Evolutionary conservation across 1,140 invertebrate species (phyloP), one percentile per base, ranked within the genome.

Genomic region (Pentalonia nigronervosa): DNA sequence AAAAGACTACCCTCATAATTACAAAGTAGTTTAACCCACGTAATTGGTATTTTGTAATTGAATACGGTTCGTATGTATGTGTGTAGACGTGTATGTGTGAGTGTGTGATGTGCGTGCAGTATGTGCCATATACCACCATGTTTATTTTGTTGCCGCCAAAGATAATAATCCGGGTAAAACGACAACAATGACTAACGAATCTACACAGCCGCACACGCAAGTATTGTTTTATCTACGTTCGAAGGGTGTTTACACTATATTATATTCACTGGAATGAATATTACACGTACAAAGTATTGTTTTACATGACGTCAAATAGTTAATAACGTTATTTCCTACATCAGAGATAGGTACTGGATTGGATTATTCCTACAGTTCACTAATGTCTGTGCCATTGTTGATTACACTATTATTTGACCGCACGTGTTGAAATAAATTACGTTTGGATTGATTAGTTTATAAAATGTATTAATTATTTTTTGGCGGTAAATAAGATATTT

Each of bases 111-210:
- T 53, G 50, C 9, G 23, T 8, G 9, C 9, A 25, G 41, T 83
- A 34, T 83, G 81, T 83, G 23, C 36, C 45, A 86, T 48, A 21
- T 88, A 88, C 86, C 25, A 30, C 47, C 45, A 48, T 48, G 86
- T 88, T 34, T 50, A 88, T 88, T 88, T 21, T 88, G 25, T 88
- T 88, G 47, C 47, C 30, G 86, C 30, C 30, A 88, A 34, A 21
- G 86, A 88, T 34, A 88, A 88, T 50, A 88, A 86, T 88, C 86
- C 47, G 47, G 45, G 86, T 48, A 50, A 88, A 47, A 45, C 45
- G 41, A 87, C 84, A 87, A 87, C 41, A 47, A 45, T 45, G 83
- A 45, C 36, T 41, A 45, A 25, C 36, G 23, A 84, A 84, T 84
- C 36, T 41, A 25, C 36, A 84, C 30, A 41, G 23, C 83, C 34